phyloP scores from a whole-genome alignment of 2,888 invertebrate species.

The Chymomyza amoena region DNA sequence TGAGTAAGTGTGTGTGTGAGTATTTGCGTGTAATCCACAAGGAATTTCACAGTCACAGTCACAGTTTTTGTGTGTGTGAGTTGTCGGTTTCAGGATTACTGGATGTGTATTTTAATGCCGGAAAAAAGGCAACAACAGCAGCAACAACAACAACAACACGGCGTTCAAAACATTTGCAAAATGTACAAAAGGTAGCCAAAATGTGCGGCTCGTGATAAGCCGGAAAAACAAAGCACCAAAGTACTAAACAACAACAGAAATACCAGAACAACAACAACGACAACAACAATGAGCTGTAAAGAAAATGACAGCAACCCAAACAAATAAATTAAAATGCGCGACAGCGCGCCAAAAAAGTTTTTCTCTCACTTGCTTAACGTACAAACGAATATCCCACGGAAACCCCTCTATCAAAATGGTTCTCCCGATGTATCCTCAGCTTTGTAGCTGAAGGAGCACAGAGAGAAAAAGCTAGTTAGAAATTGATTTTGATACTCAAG shows the following conservation, averaged over 20 bases:
- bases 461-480: not conserved
- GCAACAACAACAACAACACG: slow-evolving; percentile 12
- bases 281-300: slow-evolving; percentile 52
- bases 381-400: not conserved
- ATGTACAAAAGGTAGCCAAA: slow-evolving; percentile 37
- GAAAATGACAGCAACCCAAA: slow-evolving; percentile 70
- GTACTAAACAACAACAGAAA: slow-evolving; percentile 3
- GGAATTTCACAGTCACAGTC: slow-evolving; percentile 67
- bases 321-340: slow-evolving; percentile 76
- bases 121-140: slow-evolving; percentile 60
- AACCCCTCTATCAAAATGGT: not conserved
- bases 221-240: slow-evolving; percentile 25
- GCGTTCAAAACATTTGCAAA: slow-evolving; percentile 60
- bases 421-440: not conserved
- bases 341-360: slow-evolving; percentile 61
- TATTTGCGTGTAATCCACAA: slow-evolving; percentile 58
- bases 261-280: not conserved
- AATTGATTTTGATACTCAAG: not conserved
- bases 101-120: slow-evolving; percentile 62
- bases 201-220: slow-evolving; percentile 50
- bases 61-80: slow-evolving; percentile 47
- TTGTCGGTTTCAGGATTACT: slow-evolving; percentile 42
- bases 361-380: not conserved
- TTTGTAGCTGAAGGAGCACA: not conserved
- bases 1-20: slow-evolving; percentile 29